Conservation (phyloP, 2,797 vertebrate genomes). For the Thamnophis elegans region DNA sequence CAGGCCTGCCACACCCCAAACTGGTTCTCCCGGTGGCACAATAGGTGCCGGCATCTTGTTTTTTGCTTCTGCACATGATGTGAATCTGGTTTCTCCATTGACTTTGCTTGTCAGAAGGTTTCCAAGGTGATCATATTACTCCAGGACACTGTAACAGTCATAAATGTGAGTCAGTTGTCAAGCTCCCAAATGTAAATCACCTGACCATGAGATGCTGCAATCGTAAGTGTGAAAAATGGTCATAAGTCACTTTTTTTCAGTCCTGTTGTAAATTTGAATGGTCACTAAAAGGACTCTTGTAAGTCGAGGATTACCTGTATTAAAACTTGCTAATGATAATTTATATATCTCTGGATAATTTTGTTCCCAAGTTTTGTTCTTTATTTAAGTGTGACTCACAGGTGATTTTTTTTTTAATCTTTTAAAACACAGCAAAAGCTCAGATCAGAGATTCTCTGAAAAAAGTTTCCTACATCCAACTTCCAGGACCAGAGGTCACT, state of each 20-base stretch:
- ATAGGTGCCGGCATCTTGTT: too few relatives aligned
- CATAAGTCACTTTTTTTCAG: not conserved
- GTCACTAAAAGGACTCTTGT: not conserved
- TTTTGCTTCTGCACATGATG: too few relatives aligned
- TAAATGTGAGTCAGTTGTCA: not conserved
- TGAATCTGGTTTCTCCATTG: not conserved
- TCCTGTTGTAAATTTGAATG: not conserved
- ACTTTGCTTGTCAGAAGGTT: not conserved
- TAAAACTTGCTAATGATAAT: not conserved
- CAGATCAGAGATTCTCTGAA: not conserved
- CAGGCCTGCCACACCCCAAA: too few relatives aligned
- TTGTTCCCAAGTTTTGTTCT: not conserved
- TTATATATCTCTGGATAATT: not conserved
- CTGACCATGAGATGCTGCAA: not conserved
- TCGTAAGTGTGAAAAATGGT: not conserved
- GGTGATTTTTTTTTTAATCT: not conserved
- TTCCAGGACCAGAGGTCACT: not conserved
- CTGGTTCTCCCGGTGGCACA: too few relatives aligned
- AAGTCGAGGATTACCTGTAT: not conserved
- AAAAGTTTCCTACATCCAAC: not conserved
- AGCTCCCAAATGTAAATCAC: not conserved
- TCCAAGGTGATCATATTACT: not conserved
- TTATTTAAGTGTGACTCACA: not conserved
- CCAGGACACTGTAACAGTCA: too few relatives aligned
- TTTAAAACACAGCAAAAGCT: not conserved